phyloP scores from a whole-genome alignment of 23 tunicate genomes.

The Corella eumyota region DNA sequence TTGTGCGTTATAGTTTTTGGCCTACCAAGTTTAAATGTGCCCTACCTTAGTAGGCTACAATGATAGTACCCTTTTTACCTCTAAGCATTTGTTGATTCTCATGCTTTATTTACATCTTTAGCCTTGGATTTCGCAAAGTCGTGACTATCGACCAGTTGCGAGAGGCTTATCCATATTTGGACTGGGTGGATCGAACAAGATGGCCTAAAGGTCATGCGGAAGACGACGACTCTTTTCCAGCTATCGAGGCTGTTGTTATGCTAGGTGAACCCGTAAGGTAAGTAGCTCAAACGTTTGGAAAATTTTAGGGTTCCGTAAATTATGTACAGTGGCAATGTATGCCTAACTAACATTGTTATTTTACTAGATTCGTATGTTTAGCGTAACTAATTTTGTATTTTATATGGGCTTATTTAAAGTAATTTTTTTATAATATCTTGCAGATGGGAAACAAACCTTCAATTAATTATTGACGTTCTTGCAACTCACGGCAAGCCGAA shows the following conservation, averaged over 20 bases:
- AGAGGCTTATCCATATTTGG: slow-evolving; percentile 90
- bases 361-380: no score
- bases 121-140: slow-evolving; percentile 82
- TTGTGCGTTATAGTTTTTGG: no score
- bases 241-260: slow-evolving; percentile 82
- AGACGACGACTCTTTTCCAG: slow-evolving; percentile 59
- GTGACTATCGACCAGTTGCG: slow-evolving; percentile 81
- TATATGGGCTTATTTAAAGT: not conserved
- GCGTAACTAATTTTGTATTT: no score
- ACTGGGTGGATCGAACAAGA: slow-evolving; percentile 90
- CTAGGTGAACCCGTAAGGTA: slow-evolving; percentile 93
- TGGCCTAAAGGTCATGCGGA: slow-evolving; percentile 70
- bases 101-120: no score
- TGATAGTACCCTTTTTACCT: no score
- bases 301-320: not conserved
- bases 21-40: no score
- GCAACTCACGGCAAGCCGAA: slow-evolving; percentile 83
- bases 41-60: no score
- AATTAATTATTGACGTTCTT: slow-evolving; percentile 78
- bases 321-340: not conserved
- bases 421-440: not conserved
- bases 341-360: not conserved
- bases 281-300: not conserved
- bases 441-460: slow-evolving; percentile 93
- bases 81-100: no score